Percentiles rank a stretch among this genome's conserved stretches.
These are phyloP conservation scores for Tachyglossus aculeatus DNA, from an alignment of 2,797 vertebrate species.

Conservation along the genomic window DNA sequence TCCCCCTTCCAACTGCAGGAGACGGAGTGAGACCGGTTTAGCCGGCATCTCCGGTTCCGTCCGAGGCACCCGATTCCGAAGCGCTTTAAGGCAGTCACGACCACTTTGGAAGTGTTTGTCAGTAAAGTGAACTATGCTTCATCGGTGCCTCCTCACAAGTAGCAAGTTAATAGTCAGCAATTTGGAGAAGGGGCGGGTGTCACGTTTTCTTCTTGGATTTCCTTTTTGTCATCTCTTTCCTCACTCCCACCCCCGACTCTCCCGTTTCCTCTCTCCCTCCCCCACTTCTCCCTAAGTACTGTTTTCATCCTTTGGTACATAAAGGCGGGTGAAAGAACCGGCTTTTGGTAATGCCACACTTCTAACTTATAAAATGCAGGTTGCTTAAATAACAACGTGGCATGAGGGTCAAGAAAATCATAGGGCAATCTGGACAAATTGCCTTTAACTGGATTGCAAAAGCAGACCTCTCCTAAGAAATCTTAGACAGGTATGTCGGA, in stretches of 20 bases:
- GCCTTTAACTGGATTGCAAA: conserved; percentile 65
- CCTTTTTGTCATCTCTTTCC: conserved; percentile 15
- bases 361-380: conserved; percentile 60
- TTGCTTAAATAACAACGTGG: conserved; percentile 59
- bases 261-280: background rate
- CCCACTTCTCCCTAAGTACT: background rate
- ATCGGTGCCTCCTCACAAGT: conserved; percentile 33
- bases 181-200: conserved; percentile 9
- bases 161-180: conserved; percentile 19
- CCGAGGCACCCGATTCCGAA: too few species aligned
- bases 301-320: conserved; percentile 50
- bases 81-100: too few species aligned
- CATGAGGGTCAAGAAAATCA: conserved; percentile 68
- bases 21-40: too few species aligned
- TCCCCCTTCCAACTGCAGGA: too few species aligned
- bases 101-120: conserved; percentile 22
- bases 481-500: conserved; percentile 75
- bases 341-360: conserved; percentile 48
- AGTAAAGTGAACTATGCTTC: conserved; percentile 15
- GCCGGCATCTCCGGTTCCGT: too few species aligned
- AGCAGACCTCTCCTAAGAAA: conserved; percentile 64
- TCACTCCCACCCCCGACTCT: background rate
- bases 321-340: conserved; percentile 45
- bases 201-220: conserved; percentile 5
- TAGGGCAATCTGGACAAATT: conserved; percentile 70